Evolutionary conservation across 2,113 vertebrate genomes (phyloP), one percentile per base, ranked within the genome.

Genomic region (Pandion haliaetus): DNA sequence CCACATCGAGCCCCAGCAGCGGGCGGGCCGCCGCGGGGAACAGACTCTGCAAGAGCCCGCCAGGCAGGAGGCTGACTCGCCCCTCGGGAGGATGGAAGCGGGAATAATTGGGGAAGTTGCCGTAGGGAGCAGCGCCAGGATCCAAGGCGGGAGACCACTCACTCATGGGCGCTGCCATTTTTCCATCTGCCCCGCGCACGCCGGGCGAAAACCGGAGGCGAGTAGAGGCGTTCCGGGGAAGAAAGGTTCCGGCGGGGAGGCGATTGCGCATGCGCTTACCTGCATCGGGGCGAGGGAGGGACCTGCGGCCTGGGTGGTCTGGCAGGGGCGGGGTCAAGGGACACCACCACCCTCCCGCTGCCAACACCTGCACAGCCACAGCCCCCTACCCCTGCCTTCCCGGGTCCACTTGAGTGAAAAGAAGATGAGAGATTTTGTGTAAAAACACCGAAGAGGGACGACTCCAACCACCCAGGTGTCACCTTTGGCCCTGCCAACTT

Each of bases 61-160:
- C 67, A 8, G 99, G 99, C 42, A 99, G 97, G 40, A 99, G 98
- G 65, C 96, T 95, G 84, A 99, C 24, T 5, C 99, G 98, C 3
- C 97, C 98, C 90, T 99, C 99, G 17, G 99, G 99, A 4, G 99
- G 99, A 36, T 99, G 99, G 90, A 99, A 99, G 3, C 97, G 98
- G 88, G 99, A 99, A 77, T 99, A 99, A 65, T 99, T 98, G 3
- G 98, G 98, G 78, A 99, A 99, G 78, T 99, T 99, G 6, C 99
- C 99, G 61, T 98, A 99, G 0, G 98, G 99, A 59, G 99, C 99
- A 0, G 99, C 99, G 10, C 99, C 99, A 0, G 99, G 99, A 12
- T 98, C 98, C 26, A 76, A 24, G 17, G n/a, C 26, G 5, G 29
- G 20, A 13, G 34, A 31, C 3, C 1, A 34, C 8, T 3, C 38